Evolutionary conservation across 2,113 vertebrate species (phyloP).

Genomic region (Melanotaenia duboulayi): DNA sequence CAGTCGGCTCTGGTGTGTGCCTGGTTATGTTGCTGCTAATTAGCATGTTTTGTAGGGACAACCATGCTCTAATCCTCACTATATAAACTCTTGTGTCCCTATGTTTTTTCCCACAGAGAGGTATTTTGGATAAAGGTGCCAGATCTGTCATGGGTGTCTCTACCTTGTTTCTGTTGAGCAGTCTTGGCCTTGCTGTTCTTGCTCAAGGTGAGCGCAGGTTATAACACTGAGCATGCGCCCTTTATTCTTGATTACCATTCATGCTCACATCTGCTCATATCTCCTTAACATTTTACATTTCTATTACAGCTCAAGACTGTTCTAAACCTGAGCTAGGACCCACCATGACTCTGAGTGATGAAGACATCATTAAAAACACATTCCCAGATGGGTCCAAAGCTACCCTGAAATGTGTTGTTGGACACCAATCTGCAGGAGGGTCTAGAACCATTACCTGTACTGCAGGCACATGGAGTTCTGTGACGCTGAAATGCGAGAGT

Average conservation of each 20-base stretch:
- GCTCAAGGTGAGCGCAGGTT: slow-evolving; percentile 53
- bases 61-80: too few relatives aligned
- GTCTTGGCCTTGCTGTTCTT: slow-evolving; percentile 1
- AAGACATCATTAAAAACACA: accelerated
- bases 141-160: slow-evolving; percentile 23
- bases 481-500: slow-evolving; percentile 52
- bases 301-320: slow-evolving; percentile 47
- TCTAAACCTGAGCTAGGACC: accelerated
- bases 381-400: slow-evolving; percentile 9
- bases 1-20: too few relatives aligned
- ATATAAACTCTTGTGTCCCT: too few relatives aligned
- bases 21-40: too few relatives aligned
- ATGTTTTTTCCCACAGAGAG: not conserved
- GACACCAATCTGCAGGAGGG: not conserved
- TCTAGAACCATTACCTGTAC: accelerated
- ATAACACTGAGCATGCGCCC: not conserved
- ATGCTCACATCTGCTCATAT: too few relatives aligned
- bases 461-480: slow-evolving; percentile 30
- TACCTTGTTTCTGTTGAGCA: slow-evolving; percentile 13
- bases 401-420: slow-evolving; percentile 26
- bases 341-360: slow-evolving; percentile 17
- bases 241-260: too few relatives aligned
- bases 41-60: too few relatives aligned
- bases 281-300: too few relatives aligned
- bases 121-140: not conserved